Conservation (phyloP, 2,113 vertebrate species). For the Theropithecus gelada region DNA sequence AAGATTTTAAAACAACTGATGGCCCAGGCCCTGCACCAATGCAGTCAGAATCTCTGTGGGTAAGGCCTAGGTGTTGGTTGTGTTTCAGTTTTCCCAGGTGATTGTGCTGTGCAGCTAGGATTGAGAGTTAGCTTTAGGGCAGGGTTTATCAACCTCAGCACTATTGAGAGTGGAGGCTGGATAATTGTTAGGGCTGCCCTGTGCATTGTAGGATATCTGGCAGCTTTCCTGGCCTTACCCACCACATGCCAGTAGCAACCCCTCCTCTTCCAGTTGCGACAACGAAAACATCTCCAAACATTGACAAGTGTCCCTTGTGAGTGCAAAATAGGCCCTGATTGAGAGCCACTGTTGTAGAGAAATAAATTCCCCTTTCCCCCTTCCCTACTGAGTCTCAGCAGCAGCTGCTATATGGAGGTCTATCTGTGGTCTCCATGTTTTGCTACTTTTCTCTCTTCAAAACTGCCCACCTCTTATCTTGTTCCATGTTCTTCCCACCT, state of each 20-base stretch:
- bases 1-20: neutral
- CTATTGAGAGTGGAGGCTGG: neutral
- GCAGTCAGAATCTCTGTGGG: neutral
- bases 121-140: neutral
- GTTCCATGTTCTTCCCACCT: neutral
- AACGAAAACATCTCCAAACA: neutral
- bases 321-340: neutral
- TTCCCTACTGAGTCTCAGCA: neutral
- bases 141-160: neutral
- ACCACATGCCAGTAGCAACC: neutral
- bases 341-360: neutral
- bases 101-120: neutral
- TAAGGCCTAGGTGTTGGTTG: neutral
- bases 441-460: neutral
- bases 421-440: neutral
- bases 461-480: neutral
- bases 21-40: neutral
- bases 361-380: too few species aligned
- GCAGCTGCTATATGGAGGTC: neutral
- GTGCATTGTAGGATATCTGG: neutral
- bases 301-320: neutral
- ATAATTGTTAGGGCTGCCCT: neutral
- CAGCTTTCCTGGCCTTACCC: neutral
- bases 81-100: neutral
- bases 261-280: neutral